These are phyloP conservation scores for Oligia fasciuncula DNA, from an alignment of 2,888 invertebrate species.

Conservation along the genomic window DNA sequence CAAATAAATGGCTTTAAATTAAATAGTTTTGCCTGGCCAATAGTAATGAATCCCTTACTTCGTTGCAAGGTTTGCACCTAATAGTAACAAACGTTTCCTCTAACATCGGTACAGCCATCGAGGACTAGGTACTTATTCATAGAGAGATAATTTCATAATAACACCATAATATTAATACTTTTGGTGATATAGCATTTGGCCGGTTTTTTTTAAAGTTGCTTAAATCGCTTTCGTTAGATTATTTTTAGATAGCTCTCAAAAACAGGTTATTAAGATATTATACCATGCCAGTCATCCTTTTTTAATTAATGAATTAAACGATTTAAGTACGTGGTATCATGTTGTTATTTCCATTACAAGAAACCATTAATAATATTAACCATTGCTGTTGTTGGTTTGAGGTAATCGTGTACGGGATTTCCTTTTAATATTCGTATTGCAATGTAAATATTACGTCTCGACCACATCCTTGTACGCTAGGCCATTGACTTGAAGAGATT, in stretches of 20 bases:
- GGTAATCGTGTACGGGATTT: constrained; percentile 19
- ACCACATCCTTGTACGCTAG: constrained; percentile 26
- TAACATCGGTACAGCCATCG: not conserved
- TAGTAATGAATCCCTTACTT: not conserved
- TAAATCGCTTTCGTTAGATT: not conserved
- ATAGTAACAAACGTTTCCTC: not conserved
- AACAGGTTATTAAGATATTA: not conserved
- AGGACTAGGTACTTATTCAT: not conserved
- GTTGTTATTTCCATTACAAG: not conserved
- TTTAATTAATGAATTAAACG: not conserved
- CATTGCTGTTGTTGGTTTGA: constrained; percentile 3
- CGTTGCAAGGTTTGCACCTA: not conserved
- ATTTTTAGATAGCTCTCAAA: not conserved
- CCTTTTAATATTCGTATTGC: not conserved
- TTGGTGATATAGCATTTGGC: not conserved
- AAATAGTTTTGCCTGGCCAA: not conserved
- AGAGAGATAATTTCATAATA: not conserved
- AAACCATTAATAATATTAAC: not conserved
- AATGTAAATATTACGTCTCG: constrained; percentile 15
- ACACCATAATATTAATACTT: not conserved
- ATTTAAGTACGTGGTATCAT: not conserved
- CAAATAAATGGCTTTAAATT: not conserved
- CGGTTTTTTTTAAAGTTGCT: not conserved
- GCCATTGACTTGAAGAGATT: constrained; percentile 22
- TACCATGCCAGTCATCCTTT: not conserved